Base-by-base conservation (phyloP, 2,113 vertebrate species). In the Atractosteus spatula region DNA sequence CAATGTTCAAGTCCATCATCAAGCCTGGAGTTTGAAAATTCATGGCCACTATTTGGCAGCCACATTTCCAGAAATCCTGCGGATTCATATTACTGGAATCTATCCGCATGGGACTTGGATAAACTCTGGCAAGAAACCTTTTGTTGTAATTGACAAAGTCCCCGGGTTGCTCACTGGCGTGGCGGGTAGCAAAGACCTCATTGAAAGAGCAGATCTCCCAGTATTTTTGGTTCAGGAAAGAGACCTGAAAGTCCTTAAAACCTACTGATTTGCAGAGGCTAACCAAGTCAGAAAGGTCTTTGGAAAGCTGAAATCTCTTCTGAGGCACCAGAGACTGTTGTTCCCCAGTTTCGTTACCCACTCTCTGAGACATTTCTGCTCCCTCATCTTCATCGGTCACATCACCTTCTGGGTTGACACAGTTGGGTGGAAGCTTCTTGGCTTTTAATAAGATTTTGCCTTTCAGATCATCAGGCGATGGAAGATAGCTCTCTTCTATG, bases 21-120 rank as follows among this genome's bases (percentile, higher is more conserved):
- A 99, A 84, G 5, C 97, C 97, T 0, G 97, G 97, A 0, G 97
- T 99, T 73, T 99, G 97, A 78, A 97, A 99, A 90, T 99, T 99
- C 97, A 99, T 98, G 44, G 97, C 95, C 67, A 99, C 97, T 17
- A 99, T 96, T 76, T 99, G 97, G 86, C 97, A 99, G 54, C 97
- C 97, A 44, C 97, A 99, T 73, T 99, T 99, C 97, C 97, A 99
- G 76, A 97, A 99, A 76, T 99, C 97, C 85, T 99, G 97, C 54
- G 97, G 97, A 80, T 99, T 99, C 96, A 99, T 99, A 84, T 99
- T 99, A 83, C 97, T 99, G 0, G 97, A 99, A 84, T 99, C 97
- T 14, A 99, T 99, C 76, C 97, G 88, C 97, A 99, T 99, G 0
- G 96, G 97, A 70, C 95, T 99, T 1, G 97, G 97, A 64, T 97